Conservation (phyloP, 2,888 invertebrate genomes). For the Zeuzera pyrina region DNA sequence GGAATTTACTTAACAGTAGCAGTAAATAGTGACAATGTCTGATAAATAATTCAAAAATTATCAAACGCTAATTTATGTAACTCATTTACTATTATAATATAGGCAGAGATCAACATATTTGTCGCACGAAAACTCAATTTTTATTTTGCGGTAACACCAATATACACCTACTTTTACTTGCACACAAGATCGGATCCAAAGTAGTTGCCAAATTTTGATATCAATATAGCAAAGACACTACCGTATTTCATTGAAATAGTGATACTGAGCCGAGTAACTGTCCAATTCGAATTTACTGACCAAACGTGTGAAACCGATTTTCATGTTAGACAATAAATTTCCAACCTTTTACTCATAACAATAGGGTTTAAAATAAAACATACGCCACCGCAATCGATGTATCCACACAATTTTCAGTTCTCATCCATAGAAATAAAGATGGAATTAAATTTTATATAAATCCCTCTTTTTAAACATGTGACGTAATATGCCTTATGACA, state of each 20-base stretch:
- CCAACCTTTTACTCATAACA: not conserved
- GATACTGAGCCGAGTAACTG: slow-evolving; percentile 30
- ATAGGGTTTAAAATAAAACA: slow-evolving; percentile 2
- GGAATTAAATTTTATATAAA: slow-evolving; percentile 2
- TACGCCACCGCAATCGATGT: not conserved
- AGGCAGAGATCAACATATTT: too few species aligned
- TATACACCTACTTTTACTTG: slow-evolving; percentile 5
- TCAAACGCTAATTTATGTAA: too few species aligned
- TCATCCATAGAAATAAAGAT: slow-evolving; percentile 15
- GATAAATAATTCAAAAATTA: too few species aligned
- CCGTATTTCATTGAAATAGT: slow-evolving; percentile 45
- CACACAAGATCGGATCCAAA: too few species aligned
- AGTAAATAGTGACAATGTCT: too few species aligned
- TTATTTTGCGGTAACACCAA: too few species aligned
- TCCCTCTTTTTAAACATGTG: not conserved
- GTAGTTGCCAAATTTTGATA: slow-evolving; percentile 12
- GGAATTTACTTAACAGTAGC: too few species aligned
- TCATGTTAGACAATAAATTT: not conserved
- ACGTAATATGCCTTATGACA: slow-evolving; percentile 15
- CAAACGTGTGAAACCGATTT: slow-evolving; percentile 25
- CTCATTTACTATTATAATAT: too few species aligned
- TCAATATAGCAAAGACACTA: slow-evolving; percentile 32
- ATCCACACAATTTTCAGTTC: not conserved
- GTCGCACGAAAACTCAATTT: too few species aligned
- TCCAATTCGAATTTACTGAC: slow-evolving; percentile 40